Evolutionary conservation across 1,140 invertebrate species (phyloP).

Genomic region (Eurosta solidaginis): DNA sequence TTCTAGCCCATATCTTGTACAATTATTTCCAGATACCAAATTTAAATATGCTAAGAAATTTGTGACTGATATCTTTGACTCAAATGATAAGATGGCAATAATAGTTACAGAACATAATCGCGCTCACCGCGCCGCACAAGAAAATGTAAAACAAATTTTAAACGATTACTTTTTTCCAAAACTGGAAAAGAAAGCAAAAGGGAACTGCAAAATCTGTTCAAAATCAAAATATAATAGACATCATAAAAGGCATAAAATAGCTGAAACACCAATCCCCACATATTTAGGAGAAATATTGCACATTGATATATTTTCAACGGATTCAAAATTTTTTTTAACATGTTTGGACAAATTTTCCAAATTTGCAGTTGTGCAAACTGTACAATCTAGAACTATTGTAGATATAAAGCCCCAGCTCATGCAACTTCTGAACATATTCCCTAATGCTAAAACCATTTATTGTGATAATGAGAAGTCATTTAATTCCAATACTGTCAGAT

Average conservation of each 20-base stretch:
- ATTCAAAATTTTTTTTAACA: not conserved
- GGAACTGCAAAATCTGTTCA: conserved; percentile 31
- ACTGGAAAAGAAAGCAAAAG: conserved; percentile 33
- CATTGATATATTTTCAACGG: not conserved
- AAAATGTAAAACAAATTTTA: too few species aligned
- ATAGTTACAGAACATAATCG: conserved; percentile 1
- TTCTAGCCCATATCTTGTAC: conserved; percentile 43
- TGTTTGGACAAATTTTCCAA: not conserved
- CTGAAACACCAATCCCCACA: conserved; percentile 29
- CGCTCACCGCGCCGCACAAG: too few species aligned
- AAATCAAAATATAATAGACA: conserved; percentile 35
- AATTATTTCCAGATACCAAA: conserved; percentile 55
- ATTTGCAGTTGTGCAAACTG: not conserved
- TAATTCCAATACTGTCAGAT: too few species aligned
- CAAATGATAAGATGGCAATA: not conserved
- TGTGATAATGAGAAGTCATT: too few species aligned
- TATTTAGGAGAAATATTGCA: not conserved
- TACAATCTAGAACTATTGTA: not conserved
- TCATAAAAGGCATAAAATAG: conserved; percentile 34
- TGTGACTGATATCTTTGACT: not conserved
- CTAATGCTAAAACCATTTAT: not conserved
- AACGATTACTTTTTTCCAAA: not conserved
- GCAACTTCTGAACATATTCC: not conserved
- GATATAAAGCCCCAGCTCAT: not conserved
- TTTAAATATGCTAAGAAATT: conserved; percentile 44